phyloP scores from a whole-genome alignment of 2,113 vertebrate species.

The Furnarius figulus region DNA sequence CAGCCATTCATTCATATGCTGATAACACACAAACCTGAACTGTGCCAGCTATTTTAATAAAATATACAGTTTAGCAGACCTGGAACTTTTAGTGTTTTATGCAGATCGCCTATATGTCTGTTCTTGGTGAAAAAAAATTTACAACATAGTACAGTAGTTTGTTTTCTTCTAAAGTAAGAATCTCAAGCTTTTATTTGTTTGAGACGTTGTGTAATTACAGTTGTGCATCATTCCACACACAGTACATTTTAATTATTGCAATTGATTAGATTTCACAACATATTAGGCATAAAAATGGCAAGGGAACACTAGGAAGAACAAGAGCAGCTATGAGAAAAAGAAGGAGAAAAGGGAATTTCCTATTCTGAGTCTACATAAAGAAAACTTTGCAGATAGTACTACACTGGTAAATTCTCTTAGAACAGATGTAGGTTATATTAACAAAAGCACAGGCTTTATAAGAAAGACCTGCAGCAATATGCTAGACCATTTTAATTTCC shows the following conservation, averaged over 20 bases:
- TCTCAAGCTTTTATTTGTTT: neutral
- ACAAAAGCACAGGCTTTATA: neutral
- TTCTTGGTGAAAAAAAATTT: neutral
- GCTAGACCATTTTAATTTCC: neutral
- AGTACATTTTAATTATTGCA: slow-evolving; percentile 25
- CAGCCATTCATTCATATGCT: neutral
- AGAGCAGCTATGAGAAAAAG: neutral
- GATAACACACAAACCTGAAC: neutral
- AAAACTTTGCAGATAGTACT: neutral
- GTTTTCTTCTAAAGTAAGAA: neutral
- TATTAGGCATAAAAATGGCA: neutral
- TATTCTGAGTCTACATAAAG: neutral
- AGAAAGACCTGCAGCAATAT: neutral
- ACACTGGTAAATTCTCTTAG: neutral
- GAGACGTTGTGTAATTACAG: neutral
- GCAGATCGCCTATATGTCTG: neutral
- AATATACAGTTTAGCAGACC: neutral
- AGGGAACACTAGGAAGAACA: neutral
- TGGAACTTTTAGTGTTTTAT: neutral
- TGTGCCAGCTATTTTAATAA: neutral
- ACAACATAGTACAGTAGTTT: neutral
- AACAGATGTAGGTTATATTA: neutral
- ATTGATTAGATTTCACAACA: slow-evolving; percentile 27
- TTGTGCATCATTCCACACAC: neutral
- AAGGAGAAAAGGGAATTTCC: neutral